phyloP scores from a whole-genome alignment of 92 coral and sea anemone species.

The Zoanthus gigantus region DNA sequence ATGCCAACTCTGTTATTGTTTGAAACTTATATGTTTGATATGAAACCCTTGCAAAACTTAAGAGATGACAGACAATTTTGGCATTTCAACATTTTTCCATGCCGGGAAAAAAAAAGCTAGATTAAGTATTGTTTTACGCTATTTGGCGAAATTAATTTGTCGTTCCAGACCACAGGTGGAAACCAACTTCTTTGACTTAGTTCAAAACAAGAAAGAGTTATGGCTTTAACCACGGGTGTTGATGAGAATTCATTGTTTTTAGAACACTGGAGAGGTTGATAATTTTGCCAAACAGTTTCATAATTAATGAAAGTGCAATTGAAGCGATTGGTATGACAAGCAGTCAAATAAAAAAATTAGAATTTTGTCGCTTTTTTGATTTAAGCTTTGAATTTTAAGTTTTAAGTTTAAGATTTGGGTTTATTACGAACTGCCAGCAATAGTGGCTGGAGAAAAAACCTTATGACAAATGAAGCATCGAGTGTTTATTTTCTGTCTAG shows the following conservation, averaged over 20 bases:
- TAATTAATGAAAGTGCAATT: constrained; percentile 9
- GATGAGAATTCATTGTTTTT: neutral
- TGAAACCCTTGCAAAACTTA: neutral
- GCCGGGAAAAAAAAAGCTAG: neutral
- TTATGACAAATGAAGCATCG: neutral
- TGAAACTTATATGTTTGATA: neutral
- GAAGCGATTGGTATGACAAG: neutral
- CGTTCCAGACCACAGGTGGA: neutral
- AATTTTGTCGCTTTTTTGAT: constrained; percentile 6
- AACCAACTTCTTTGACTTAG: neutral
- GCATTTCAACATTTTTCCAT: neutral
- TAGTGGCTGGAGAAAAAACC: neutral
- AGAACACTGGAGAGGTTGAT: constrained; percentile 34
- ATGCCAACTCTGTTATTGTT: neutral
- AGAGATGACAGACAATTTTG: no score
- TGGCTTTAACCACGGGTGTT: constrained; percentile 35
- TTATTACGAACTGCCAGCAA: neutral
- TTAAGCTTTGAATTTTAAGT: neutral
- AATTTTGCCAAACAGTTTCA: constrained; percentile 29
- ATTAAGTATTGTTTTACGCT: neutral
- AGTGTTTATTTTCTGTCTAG: constrained; percentile 23
- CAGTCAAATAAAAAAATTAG: neutral
- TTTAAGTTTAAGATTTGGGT: neutral
- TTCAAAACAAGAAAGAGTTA: constrained; percentile 27
- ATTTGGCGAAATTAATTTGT: neutral